Evolutionary conservation across 1,140 invertebrate genomes (phyloP).

Genomic region (Lordiphosa mommai): DNA sequence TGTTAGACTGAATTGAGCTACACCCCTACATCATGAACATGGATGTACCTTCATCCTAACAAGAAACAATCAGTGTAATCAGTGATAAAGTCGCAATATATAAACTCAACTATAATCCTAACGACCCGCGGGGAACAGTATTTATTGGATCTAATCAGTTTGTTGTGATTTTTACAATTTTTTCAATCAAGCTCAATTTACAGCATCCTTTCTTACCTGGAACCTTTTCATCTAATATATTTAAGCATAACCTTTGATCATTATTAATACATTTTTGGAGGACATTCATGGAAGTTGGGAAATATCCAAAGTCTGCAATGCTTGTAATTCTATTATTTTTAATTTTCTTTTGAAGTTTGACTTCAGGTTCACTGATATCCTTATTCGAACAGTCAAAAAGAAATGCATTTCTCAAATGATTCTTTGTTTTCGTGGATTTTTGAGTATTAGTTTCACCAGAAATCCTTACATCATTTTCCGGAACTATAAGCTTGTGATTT

Average conservation of each 20-base stretch:
- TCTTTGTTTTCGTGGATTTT: background rate
- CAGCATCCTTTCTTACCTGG: slow-evolving; percentile 32
- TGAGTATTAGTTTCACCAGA: background rate
- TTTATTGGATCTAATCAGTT: no score
- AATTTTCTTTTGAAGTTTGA: background rate
- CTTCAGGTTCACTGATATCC: background rate
- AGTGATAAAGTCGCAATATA: no score
- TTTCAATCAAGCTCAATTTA: no score
- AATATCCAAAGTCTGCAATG: slow-evolving; percentile 13
- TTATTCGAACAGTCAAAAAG: slow-evolving; percentile 1
- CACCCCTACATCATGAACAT: no score
- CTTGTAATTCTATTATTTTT: background rate
- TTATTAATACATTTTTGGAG: slow-evolving; percentile 26
- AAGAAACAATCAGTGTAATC: no score
- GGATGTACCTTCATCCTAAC: no score
- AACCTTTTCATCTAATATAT: slow-evolving; percentile 28
- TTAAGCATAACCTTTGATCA: slow-evolving; percentile 26
- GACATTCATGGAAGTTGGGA: slow-evolving; percentile 3
- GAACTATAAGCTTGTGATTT: slow-evolving; percentile 25
- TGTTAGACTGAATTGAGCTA: no score
- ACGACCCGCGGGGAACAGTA: no score
- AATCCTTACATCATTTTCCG: background rate
- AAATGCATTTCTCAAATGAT: slow-evolving; percentile 7
- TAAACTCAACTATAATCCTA: no score
- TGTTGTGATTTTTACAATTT: no score